Base-by-base conservation (phyloP, 2,797 vertebrate genomes). In the Lagorchestes hirsutus region DNA sequence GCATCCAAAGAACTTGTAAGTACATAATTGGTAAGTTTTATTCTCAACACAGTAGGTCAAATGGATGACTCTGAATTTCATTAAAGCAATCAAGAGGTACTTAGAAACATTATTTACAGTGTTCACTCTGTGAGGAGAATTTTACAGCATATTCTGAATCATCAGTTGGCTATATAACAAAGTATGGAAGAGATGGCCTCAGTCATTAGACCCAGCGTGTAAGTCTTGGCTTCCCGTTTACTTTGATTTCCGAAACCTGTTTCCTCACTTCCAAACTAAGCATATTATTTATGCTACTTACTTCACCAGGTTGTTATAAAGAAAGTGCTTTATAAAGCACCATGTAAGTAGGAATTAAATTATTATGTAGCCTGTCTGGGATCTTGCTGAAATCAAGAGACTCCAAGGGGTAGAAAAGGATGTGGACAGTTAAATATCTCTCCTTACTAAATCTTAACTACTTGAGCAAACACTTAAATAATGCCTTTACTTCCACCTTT, bases 31-130 rank as follows among this genome's bases (percentile, higher is more conserved):
- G 94, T 59, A 93, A 94, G 27, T 58, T 95, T 94, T 40, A 90
- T 96, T 97, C 56, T 55, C 12, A 91, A 95, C 56, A 92, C 59
- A 93, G 93, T 54, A 94, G 87, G 91, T 28, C 29, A 46, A 55
- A 97, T 93, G 96, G 97, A 94, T 40, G 55, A 2, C 4, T 97
- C 28, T 96, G 95, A 97, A 97, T 97, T 58, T 82, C 91, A 96
- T 96, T 97, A 97, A 46, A 97, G 29, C 67, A 98, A 97, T 98
- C 94, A 97, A 97, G 54, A 16, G 92, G 91, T 97, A 92, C 96
- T 96, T 96, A 92, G 95, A 94, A 93, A 87, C 57, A 0, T 82
- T 90, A 96, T 57, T 55, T 54, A 55, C 62, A 93, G 62, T 93
- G 3, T 29, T 96, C 93, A 52, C 55, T 6, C 46, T 96, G 13